phyloP scores from a whole-genome alignment of 2,113 vertebrate genomes.

The Platycercus adscitus region DNA sequence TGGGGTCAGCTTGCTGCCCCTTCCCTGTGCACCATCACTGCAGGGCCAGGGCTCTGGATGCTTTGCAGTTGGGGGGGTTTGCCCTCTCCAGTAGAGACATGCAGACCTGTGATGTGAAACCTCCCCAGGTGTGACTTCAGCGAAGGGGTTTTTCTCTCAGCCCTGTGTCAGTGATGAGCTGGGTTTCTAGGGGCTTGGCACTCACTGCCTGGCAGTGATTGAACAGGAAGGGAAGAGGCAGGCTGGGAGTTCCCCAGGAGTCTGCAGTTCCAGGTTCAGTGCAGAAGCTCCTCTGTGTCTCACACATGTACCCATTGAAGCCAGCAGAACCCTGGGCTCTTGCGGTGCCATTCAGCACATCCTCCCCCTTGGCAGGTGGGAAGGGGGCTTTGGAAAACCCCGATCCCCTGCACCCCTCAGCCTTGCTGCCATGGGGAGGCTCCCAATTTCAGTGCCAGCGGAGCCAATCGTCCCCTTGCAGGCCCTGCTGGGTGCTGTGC shows the following conservation, averaged over 20 bases:
- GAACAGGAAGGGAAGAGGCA: not conserved
- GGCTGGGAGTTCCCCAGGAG: not conserved
- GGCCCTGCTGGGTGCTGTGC: not conserved
- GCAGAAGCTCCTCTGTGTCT: not conserved
- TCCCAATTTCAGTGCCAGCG: not conserved
- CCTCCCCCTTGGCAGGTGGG: not conserved
- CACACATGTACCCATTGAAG: not conserved
- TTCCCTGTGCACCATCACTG: accelerated
- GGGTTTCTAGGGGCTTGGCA: not conserved
- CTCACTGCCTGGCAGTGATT: accelerated
- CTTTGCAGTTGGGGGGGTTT: not conserved
- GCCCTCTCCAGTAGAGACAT: not conserved
- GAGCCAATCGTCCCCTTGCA: not conserved
- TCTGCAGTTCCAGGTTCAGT: not conserved
- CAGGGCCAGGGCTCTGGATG: not conserved
- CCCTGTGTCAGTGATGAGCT: accelerated
- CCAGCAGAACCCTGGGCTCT: not conserved
- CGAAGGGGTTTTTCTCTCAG: not conserved
- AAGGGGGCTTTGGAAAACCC: not conserved
- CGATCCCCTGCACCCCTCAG: not conserved
- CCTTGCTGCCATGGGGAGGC: not conserved
- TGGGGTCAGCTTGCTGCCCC: not conserved
- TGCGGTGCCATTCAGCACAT: not conserved
- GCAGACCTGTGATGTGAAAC: not conserved
- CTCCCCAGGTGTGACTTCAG: not conserved